These are phyloP conservation scores for Brienomyrus brachyistius DNA, from an alignment of 2,113 vertebrate species.

Conservation along the genomic window DNA sequence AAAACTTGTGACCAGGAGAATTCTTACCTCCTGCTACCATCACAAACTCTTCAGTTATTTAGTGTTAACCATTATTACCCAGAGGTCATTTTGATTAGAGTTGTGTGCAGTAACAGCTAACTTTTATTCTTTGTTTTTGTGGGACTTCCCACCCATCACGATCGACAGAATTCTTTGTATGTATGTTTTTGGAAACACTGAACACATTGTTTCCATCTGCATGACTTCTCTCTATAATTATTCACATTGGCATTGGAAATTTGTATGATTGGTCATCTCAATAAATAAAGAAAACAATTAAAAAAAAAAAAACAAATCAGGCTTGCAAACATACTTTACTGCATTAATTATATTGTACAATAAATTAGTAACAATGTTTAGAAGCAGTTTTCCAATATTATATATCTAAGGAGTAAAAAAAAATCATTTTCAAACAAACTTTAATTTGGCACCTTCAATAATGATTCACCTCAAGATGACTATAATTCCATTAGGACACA, in stretches of 20 bases:
- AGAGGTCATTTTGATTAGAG: constrained; percentile 7
- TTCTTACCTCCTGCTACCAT: neutral
- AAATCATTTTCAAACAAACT: neutral
- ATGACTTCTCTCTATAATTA: neutral
- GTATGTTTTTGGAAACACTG: neutral
- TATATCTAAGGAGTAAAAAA: neutral
- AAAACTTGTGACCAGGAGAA: neutral
- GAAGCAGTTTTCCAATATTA: constrained; percentile 17
- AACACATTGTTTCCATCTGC: neutral
- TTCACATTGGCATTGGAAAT: neutral
- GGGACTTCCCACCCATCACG: neutral
- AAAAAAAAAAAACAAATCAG: neutral
- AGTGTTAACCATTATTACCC: neutral
- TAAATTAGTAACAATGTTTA: constrained; percentile 14
- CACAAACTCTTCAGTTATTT: neutral
- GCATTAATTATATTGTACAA: neutral
- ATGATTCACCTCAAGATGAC: neutral
- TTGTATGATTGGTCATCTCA: neutral
- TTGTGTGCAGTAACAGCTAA: neutral
- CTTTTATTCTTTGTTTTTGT: neutral
- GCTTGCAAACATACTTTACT: neutral
- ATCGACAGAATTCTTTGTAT: neutral
- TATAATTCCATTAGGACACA: constrained; percentile 9
- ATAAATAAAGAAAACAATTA: neutral
- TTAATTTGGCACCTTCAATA: constrained; percentile 25